Conservation (phyloP, 1,140 invertebrate genomes). For the Piezodorus guildinii region DNA sequence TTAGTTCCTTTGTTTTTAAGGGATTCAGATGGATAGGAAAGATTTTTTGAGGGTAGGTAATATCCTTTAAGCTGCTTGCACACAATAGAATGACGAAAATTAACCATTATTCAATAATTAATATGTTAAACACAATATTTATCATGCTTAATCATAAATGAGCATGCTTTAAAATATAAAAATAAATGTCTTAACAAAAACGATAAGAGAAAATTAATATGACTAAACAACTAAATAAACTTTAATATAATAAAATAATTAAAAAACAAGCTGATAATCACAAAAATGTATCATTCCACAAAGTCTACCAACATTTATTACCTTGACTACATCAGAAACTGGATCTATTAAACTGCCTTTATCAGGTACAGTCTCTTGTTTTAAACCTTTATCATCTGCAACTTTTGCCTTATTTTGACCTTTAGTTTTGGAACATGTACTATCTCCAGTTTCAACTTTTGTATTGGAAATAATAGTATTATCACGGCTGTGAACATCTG, state of each 20-base stretch:
- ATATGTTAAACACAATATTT: no score
- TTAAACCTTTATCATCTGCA: background rate
- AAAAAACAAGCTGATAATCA: background rate
- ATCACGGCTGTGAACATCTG: background rate
- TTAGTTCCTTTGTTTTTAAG: conserved; percentile 2
- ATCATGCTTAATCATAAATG: no score
- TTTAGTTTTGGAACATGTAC: background rate
- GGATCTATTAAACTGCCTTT: background rate
- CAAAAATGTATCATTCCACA: background rate
- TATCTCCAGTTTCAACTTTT: background rate
- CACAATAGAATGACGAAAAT: background rate
- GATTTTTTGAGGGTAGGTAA: background rate
- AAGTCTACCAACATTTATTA: background rate
- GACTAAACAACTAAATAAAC: no score
- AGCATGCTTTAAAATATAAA: no score
- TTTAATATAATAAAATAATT: background rate
- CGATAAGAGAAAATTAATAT: no score
- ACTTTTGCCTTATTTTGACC: background rate
- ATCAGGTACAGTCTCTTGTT: background rate
- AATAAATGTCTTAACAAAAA: no score
- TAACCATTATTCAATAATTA: no score
- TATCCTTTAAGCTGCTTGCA: conserved; percentile 16
- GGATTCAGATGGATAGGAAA: background rate
- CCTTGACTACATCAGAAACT: background rate
- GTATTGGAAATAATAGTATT: background rate